phyloP scores from a whole-genome alignment of 2,797 vertebrate species.

The Anguilla marmorata region DNA sequence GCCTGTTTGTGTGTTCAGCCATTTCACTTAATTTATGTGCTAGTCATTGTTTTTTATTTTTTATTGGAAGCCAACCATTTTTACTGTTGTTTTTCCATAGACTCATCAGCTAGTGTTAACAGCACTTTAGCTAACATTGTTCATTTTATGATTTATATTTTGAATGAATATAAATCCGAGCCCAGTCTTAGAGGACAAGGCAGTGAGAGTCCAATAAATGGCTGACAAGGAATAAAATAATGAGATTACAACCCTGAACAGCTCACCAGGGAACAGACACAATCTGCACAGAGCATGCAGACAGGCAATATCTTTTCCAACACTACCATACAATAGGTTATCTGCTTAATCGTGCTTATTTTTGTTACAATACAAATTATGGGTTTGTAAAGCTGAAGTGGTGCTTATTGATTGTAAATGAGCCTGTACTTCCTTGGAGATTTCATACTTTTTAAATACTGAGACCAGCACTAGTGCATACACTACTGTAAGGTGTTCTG shows the following conservation, averaged over 20 bases:
- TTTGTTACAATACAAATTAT: neutral
- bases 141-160: neutral
- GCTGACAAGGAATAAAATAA: neutral
- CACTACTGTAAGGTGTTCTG: neutral
- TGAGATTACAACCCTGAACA: neutral
- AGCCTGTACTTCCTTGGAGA: neutral
- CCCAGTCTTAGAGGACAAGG: neutral
- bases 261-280: neutral
- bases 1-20: neutral
- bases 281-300: neutral
- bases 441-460: neutral
- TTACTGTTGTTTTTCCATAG: neutral
- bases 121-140: neutral
- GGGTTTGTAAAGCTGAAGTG: neutral
- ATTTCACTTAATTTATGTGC: neutral
- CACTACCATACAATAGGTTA: neutral
- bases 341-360: neutral
- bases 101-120: neutral
- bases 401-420: neutral
- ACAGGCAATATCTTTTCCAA: neutral
- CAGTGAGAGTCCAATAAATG: neutral
- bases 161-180: neutral
- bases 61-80: neutral
- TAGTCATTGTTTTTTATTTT: neutral
- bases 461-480: neutral